These are phyloP conservation scores for Hirundichthys speculiger DNA, from an alignment of 2,113 vertebrate genomes.

Conservation along the genomic window DNA sequence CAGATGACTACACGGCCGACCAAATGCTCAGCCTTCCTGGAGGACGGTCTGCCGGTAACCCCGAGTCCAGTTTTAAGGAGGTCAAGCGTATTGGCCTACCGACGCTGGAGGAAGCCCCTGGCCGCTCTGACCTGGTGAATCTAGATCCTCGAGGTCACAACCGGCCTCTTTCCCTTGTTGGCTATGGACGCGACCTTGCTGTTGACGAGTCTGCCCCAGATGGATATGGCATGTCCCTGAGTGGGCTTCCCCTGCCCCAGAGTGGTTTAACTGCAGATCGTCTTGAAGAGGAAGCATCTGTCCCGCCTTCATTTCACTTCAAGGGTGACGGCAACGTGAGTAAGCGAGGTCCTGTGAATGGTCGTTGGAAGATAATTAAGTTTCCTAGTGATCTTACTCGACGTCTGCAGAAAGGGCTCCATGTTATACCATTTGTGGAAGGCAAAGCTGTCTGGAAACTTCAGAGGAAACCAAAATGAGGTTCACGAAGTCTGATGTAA, in stretches of 20 bases:
- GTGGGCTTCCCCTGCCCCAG: constrained; percentile 8
- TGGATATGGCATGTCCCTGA: constrained; percentile 34
- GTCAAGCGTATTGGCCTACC: constrained; percentile 49
- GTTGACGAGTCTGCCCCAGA: constrained; percentile 47
- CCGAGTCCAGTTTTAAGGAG: constrained; percentile 36
- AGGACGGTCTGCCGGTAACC: constrained; percentile 15
- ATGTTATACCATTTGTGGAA: constrained; percentile 19
- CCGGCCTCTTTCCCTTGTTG: constrained; percentile 14
- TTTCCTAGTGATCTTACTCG: not conserved
- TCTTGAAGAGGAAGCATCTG: not conserved
- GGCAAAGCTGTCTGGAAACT: not conserved
- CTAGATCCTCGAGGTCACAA: constrained; percentile 34
- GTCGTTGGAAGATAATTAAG: not conserved
- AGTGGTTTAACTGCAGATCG: constrained; percentile 8
- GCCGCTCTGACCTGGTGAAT: constrained; percentile 30
- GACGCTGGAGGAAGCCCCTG: constrained; percentile 11
- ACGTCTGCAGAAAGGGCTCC: not conserved
- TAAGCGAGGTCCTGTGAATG: not conserved
- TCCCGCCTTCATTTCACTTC: constrained; percentile 4
- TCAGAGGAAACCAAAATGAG: not conserved
- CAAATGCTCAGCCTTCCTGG: constrained; percentile 20
- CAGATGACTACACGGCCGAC: not conserved
- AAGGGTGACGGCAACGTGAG: not conserved
- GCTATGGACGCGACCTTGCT: constrained; percentile 34
- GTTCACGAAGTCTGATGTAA: not conserved